A percentile compares a stretch with the other conserved stretches of the same genome.
phyloP scores from a whole-genome alignment of 2,113 vertebrate species.

The Perognathus longimembris region DNA sequence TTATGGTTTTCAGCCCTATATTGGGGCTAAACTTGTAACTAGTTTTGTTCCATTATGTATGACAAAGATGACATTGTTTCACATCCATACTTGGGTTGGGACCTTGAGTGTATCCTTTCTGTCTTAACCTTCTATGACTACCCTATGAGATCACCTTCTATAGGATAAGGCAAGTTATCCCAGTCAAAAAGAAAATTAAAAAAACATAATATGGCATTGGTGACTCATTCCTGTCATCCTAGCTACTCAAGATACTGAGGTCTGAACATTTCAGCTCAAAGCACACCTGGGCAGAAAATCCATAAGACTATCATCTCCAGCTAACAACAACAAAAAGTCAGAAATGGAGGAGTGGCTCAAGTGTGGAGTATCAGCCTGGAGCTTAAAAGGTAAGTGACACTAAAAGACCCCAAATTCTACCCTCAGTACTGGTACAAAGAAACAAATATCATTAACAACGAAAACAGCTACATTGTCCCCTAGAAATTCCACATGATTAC shows the following conservation, averaged over 20 bases:
- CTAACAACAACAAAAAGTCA: too few species aligned
- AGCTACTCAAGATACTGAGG: too few species aligned
- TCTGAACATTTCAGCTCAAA: too few species aligned
- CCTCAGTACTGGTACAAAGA: too few species aligned
- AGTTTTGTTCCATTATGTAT: background rate
- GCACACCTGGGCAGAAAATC: too few species aligned
- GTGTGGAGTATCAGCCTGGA: too few species aligned
- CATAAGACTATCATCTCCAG: too few species aligned
- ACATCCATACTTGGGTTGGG: background rate
- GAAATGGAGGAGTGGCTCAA: too few species aligned
- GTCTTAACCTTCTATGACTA: background rate
- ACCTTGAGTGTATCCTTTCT: background rate
- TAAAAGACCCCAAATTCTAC: too few species aligned
- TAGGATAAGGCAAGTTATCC: background rate
- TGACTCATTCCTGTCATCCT: too few species aligned
- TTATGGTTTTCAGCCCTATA: background rate
- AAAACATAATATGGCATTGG: background rate
- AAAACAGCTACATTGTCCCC: background rate
- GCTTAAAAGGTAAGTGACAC: too few species aligned
- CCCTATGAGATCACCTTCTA: background rate
- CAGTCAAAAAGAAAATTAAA: background rate
- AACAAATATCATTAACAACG: too few species aligned
- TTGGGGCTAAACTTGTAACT: background rate
- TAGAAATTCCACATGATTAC: background rate
- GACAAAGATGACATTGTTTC: background rate